Evolutionary conservation across 1,140 invertebrate species (phyloP).

Genomic region (Psix sp.): DNA sequence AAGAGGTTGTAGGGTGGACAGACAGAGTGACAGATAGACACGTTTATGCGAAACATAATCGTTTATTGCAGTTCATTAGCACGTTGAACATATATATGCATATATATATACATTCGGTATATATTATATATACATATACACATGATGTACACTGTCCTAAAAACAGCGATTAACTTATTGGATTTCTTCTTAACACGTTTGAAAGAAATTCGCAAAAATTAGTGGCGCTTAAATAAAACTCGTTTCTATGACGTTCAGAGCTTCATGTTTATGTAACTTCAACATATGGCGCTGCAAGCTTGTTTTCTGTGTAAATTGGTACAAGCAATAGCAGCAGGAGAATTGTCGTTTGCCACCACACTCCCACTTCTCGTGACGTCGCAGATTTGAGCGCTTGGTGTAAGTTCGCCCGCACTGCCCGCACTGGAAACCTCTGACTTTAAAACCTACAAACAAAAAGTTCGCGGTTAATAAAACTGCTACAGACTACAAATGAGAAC

Average conservation of each 20-base stretch:
- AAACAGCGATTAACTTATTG: too few species aligned
- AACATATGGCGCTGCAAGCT: slow-evolving; percentile 66
- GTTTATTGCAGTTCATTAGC: too few species aligned
- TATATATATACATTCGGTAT: too few species aligned
- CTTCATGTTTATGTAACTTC: slow-evolving; percentile 60
- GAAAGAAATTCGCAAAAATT: too few species aligned
- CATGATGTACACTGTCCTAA: too few species aligned
- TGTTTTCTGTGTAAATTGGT: slow-evolving; percentile 71
- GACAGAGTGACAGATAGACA: too few species aligned
- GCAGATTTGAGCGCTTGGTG: slow-evolving; percentile 66
- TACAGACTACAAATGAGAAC: background rate
- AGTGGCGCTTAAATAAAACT: slow-evolving; percentile 38
- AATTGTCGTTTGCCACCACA: slow-evolving; percentile 71
- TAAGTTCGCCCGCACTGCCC: slow-evolving; percentile 65
- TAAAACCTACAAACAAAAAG: slow-evolving; percentile 44
- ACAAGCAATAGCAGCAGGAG: slow-evolving; percentile 67
- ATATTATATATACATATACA: too few species aligned
- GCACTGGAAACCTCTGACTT: slow-evolving; percentile 57
- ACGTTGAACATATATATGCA: too few species aligned
- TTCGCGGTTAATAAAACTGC: background rate
- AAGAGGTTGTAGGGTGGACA: too few species aligned
- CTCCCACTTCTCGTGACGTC: slow-evolving; percentile 70
- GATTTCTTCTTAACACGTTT: too few species aligned
- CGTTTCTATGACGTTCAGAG: slow-evolving; percentile 20
- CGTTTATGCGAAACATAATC: too few species aligned